Percentiles rank a stretch among this genome's conserved stretches.
These are phyloP conservation scores for Falco punctatus DNA, from an alignment of 2,113 vertebrate species.

Conservation along the genomic window DNA sequence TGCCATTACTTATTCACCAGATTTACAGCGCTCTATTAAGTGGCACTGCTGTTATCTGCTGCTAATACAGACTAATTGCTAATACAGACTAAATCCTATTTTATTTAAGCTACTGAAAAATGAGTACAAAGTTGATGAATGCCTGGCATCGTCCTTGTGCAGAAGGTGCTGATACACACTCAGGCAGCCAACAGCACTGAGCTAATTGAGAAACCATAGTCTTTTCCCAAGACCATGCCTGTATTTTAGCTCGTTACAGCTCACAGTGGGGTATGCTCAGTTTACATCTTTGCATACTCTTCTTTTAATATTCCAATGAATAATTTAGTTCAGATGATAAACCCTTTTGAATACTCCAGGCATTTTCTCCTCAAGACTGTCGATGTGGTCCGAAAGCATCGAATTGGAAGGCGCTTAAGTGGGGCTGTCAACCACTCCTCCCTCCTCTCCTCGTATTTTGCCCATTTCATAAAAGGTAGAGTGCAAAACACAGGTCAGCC, in stretches of 20 bases:
- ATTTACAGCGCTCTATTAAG: neutral
- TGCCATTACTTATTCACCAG: neutral
- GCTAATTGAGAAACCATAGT: constrained; percentile 37
- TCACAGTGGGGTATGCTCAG: neutral
- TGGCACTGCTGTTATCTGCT: neutral
- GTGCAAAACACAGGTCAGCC: neutral
- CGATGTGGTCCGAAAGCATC: neutral
- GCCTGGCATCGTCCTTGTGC: neutral
- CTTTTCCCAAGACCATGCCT: constrained; percentile 47
- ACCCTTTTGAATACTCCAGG: neutral
- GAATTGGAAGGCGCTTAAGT: neutral
- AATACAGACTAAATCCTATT: neutral
- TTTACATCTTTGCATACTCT: neutral
- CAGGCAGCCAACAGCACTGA: neutral
- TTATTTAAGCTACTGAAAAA: constrained; percentile 28
- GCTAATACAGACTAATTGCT: neutral
- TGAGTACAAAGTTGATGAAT: neutral
- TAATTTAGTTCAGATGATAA: constrained; percentile 59
- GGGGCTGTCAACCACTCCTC: neutral
- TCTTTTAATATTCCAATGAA: constrained; percentile 54
- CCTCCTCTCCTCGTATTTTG: neutral
- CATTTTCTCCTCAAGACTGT: constrained; percentile 22
- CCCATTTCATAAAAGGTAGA: neutral
- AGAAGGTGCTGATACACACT: neutral
- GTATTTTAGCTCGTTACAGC: constrained; percentile 43